Evolutionary conservation across 2,797 vertebrate genomes (phyloP), one percentile per base, ranked within the genome.

Genomic region (Mormyrus proboscirostris): DNA sequence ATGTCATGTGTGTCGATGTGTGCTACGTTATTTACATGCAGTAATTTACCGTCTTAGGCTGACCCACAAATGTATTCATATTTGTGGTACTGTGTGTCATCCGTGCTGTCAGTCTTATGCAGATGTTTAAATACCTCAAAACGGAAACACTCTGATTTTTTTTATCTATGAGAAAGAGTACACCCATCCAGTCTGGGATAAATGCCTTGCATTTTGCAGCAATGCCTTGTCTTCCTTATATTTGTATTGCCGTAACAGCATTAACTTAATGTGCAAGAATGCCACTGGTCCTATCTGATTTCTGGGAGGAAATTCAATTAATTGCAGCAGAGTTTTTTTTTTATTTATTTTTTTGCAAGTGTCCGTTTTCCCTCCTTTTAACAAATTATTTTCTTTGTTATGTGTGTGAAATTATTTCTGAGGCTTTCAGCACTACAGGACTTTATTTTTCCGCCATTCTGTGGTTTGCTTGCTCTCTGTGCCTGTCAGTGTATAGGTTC

Each of bases 221-320:
- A 47, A 82, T 82, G 41, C 12, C 76, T 47, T 47, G 16, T 47
- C 41, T 47, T 47, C 41, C 6, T 82, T 47, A 82, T 47, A 47
- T 44, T 47, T 22, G 41, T 47, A 44, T 76, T 41, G 33, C 1
- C 33, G 0, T 82, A 47, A 82, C 76, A 47, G n/a, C 41, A 22
- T 82, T 79, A 38, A 79, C 16, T 47, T 47, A 22, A 82, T 47
- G 76, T 47, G 76, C 8, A 2, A 82, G 76, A 82, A 82, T n/a
- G 19, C 41, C 8, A 82, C 41, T 9, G 38, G 19, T 22, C 41
- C 76, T 1, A 47, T 82, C 41, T 44, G 41, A 44, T 82, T 47
- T 22, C 76, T 82, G 41, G 76, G 19, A 82, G 41, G 76, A 82
- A 47, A 82, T 82, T 82, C 76, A 76, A 76, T 82, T 82, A 82